These are phyloP conservation scores for Bos javanicus DNA, from an alignment of 2,113 vertebrate genomes.

Conservation along the genomic window DNA sequence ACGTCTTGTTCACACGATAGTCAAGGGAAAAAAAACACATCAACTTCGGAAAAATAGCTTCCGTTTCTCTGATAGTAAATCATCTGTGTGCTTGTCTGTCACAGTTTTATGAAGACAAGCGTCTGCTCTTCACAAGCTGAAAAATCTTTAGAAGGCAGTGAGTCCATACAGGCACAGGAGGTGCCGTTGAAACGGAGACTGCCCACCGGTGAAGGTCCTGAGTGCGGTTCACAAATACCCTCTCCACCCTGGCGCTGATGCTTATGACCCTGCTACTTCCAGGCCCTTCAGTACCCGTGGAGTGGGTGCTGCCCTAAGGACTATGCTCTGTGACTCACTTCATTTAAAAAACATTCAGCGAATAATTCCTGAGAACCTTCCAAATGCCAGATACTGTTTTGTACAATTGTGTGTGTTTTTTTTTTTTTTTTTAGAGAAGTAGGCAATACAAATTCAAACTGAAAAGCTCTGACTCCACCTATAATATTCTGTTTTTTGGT, in stretches of 20 bases:
- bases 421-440: not conserved
- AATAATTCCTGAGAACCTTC: not conserved
- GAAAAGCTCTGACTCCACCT: not conserved
- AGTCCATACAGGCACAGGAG: not conserved
- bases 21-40: not conserved
- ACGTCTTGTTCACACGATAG: conserved; percentile 23
- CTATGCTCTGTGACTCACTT: not conserved
- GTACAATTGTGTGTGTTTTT: not conserved
- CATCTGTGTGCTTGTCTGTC: not conserved
- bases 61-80: not conserved
- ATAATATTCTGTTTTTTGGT: not conserved
- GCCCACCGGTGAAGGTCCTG: not conserved
- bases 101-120: not conserved
- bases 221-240: not conserved
- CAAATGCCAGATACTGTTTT: not conserved
- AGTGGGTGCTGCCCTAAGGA: not conserved
- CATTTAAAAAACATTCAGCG: not conserved
- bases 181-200: not conserved
- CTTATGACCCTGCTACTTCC: not conserved
- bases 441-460: not conserved
- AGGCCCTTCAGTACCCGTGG: too few relatives aligned
- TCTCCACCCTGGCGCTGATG: not conserved
- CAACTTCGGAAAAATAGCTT: not conserved
- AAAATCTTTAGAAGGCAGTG: not conserved
- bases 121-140: not conserved